Evolutionary conservation across 2,888 invertebrate species (phyloP).

Genomic region (Parascotia fuliginaria): DNA sequence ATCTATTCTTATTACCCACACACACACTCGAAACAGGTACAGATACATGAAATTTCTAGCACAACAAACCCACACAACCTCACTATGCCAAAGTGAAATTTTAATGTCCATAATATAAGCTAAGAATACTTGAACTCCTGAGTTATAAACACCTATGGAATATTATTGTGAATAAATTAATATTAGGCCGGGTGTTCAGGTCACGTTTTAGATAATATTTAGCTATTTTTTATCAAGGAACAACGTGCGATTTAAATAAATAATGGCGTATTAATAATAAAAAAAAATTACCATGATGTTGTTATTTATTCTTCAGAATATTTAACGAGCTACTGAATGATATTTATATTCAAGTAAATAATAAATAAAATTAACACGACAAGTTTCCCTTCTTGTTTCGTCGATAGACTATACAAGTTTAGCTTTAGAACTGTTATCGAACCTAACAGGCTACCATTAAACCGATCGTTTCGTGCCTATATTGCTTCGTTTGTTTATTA

Average conservation of each 20-base stretch:
- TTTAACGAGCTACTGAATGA: background rate
- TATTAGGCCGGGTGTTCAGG: background rate
- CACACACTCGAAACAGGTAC: no score
- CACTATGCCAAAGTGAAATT: no score
- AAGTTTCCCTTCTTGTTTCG: background rate
- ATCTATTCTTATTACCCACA: no score
- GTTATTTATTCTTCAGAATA: background rate
- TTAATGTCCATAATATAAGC: no score
- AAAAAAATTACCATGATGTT: background rate
- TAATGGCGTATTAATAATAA: background rate
- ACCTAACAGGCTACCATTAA: constrained; percentile 10
- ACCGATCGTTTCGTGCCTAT: constrained; percentile 4
- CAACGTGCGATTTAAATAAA: background rate
- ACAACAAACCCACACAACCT: no score
- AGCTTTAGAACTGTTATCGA: constrained; percentile 7
- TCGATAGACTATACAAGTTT: background rate
- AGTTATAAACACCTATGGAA: no score
- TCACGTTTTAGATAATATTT: background rate
- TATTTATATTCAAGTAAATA: background rate
- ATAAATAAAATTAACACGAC: background rate
- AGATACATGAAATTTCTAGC: no score
- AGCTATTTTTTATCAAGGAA: background rate
- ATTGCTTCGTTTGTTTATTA: constrained; percentile 13
- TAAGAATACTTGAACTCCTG: no score
- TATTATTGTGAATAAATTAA: no score